Evolutionary conservation across 2,888 invertebrate genomes (phyloP).

Genomic region (Heliothis peltigera): DNA sequence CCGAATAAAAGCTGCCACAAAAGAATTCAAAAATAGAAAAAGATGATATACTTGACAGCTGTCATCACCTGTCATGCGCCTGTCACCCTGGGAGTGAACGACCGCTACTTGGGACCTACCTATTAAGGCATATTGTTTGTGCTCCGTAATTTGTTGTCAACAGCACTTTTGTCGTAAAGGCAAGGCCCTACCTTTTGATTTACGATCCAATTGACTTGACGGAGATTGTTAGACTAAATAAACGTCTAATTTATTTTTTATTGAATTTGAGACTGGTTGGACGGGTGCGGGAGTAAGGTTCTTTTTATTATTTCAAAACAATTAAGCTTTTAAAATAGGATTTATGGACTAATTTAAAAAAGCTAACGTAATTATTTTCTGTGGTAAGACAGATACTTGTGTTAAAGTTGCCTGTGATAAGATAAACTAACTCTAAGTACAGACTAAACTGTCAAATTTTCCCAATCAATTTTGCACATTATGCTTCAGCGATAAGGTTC

Average conservation of each 20-base stretch:
- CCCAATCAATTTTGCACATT: too few species aligned
- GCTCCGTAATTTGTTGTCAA: conserved; percentile 15
- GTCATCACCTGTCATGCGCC: conserved; percentile 30
- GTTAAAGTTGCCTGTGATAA: background rate
- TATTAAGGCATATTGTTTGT: conserved; percentile 25
- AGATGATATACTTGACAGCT: conserved; percentile 24
- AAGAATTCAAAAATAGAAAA: conserved; percentile 11
- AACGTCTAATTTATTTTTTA: conserved; percentile 4
- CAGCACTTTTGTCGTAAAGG: conserved; percentile 11
- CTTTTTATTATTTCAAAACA: background rate
- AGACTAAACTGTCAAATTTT: too few species aligned
- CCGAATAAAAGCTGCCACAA: conserved; percentile 3
- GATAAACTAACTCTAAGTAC: conserved; percentile 29
- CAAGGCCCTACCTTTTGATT: conserved; percentile 6
- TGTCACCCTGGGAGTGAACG: conserved; percentile 21
- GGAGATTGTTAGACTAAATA: conserved; percentile 11
- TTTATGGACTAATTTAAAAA: background rate
- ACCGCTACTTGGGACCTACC: background rate
- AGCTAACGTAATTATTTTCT: background rate
- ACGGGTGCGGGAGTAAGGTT: background rate
- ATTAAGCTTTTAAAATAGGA: background rate
- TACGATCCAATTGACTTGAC: conserved; percentile 5
- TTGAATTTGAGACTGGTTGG: background rate
- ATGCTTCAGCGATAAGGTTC: too few species aligned
- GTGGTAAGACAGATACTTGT: too few species aligned